Evolutionary conservation across 2,888 invertebrate species (phyloP), one percentile per base, ranked within the genome.

Genomic region (Arge pagana): DNA sequence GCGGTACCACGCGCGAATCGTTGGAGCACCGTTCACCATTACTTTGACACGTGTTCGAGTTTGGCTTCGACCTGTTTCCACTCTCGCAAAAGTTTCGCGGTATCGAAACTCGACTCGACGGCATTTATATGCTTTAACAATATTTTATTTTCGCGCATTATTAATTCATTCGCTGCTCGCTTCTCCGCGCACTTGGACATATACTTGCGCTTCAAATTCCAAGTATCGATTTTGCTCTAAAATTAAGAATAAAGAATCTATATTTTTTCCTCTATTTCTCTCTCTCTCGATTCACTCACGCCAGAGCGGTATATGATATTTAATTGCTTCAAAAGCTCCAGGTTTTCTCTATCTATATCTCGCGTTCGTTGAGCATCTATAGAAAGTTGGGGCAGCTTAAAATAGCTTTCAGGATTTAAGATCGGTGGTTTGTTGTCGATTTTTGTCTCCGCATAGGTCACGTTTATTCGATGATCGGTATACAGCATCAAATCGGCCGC

Each of bases 221-320:
- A 72, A 36, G 70, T 72, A 30, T 72, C 66, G 0, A 66, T 55
- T 41, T 54, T 56, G 33, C 66, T 67, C 74, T 74, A 49, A 55
- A 52, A 35, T 30, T 21, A 7, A 23, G 31, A 21, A 48, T 39
- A 28, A 36, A 19, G 13, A 19, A 15, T 24, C 23, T 18, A 7
- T 51, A 45, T 16, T 16, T 10, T 11, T 3, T 26, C 21, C 31
- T 16, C 19, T 31, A 26, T 24, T n/a, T n/a, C n/a, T n/a, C n/a
- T n/a, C n/a, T n/a, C n/a, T n/a, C n/a, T n/a, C 50, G 48, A 45
- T 50, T 48, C 35, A 62, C 74, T 70, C 63, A 85, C 85, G 61
- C 82, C 83, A 23, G 79, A 80, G 60, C 84, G 78, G 63, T 82
- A 81, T 58, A 86, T 83, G 15, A 74, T 59, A 60, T 85, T 85